Base-by-base conservation (phyloP, 2,888 invertebrate genomes). In the Ormyrus nitidulus region DNA sequence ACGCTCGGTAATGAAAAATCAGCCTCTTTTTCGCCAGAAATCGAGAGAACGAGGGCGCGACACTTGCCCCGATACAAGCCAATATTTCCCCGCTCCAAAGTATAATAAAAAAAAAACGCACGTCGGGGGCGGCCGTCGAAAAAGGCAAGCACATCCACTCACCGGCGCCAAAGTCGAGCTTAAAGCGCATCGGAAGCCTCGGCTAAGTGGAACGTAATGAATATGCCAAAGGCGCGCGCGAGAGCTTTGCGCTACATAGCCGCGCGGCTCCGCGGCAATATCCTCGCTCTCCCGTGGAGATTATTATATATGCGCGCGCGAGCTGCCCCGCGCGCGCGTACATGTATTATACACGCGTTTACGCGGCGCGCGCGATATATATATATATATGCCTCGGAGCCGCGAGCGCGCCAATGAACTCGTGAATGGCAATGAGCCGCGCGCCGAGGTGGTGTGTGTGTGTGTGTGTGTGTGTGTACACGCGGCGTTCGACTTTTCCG, bases 141-240 rank as follows among this genome's bases (percentile, higher is more conserved):
- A 19, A 2, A 1, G 19, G 19, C 19, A 19, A 19, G 2, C 1
- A 2, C 19, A 2, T 2, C 1, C 19, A 19, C 19, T 19, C 19
- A 2, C 19, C 19, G 34, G 34, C 34, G 34, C 34, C 34, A 34
- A 34, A 34, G 34, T 34, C 4, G 34, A 34, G 34, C 34, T 4
- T 34, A 0, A 34, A 34, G 34, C 19, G 19, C 34, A 4, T 34
- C 34, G 34, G 34, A 34, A 34, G 34, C 84, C n/a, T 72, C 85
- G 85, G 83, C 84, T 86, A 88, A 89, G 89, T 87, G 86, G 85
- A 85, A 85, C 85, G 86, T 88, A 88, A 89, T 89, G 88, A 88
- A 89, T 88, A 89, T 88, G 88, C 88, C 88, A 89, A 89, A 89
- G 48, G 3, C 5, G 86, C 84, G 84, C 85, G 85, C 87, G 86